Evolutionary conservation across 2,797 vertebrate genomes (phyloP).

Genomic region (Furcifer pardalis): DNA sequence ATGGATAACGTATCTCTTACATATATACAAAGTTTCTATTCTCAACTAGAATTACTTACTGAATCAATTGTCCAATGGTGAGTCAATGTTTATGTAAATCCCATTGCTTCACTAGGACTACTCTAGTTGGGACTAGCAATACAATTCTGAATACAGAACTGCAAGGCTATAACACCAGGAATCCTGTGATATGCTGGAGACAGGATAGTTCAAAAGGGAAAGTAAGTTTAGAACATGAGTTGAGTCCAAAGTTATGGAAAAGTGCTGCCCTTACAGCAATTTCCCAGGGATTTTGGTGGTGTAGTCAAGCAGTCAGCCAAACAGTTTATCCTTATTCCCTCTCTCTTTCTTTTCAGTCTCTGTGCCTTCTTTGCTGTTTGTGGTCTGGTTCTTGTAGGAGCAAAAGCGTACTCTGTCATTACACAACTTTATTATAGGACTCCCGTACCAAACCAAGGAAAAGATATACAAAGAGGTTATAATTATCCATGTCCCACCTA

Average conservation of each 20-base stretch:
- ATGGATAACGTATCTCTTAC: too few relatives aligned
- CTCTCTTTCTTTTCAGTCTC: background rate
- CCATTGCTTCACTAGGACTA: too few relatives aligned
- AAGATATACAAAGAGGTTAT: constrained; percentile 25
- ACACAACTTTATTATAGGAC: constrained; percentile 22
- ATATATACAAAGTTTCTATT: too few relatives aligned
- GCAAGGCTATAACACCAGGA: too few relatives aligned
- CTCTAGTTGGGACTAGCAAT: background rate
- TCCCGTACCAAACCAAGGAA: constrained; percentile 26
- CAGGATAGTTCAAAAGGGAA: background rate
- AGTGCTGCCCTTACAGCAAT: constrained; percentile 6
- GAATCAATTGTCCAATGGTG: too few relatives aligned
- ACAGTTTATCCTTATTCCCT: background rate
- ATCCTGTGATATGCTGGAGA: background rate
- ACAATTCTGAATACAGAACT: background rate
- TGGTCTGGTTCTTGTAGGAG: constrained; percentile 32
- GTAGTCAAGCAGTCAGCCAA: constrained; percentile 6
- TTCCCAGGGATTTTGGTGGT: constrained; percentile 2
- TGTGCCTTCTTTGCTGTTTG: constrained; percentile 9
- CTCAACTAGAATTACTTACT: too few relatives aligned
- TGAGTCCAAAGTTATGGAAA: constrained; percentile 8
- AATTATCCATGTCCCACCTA: constrained; percentile 13
- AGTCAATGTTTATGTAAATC: too few relatives aligned
- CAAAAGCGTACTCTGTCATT: constrained; percentile 30
- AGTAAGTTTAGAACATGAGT: background rate